Conservation (phyloP, 1,140 invertebrate species). For the Neodiprion pinetum region DNA sequence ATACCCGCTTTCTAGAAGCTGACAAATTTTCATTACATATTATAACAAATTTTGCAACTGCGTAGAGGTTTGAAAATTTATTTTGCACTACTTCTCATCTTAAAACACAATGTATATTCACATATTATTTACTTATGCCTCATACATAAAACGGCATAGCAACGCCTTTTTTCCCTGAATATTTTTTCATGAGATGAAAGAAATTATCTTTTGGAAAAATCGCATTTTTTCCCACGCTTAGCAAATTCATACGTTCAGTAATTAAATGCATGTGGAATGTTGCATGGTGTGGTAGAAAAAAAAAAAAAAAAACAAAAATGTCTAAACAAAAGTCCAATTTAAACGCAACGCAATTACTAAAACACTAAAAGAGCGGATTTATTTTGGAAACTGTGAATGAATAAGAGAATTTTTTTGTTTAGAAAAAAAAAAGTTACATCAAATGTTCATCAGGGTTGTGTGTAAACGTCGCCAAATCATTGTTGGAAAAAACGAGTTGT, state of each 20-base stretch:
- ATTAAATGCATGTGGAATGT: background rate
- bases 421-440: background rate
- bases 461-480: background rate
- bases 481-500: background rate
- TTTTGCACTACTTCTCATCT: background rate
- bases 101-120: background rate
- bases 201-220: background rate
- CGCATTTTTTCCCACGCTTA: background rate
- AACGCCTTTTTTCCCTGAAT: too few relatives aligned
- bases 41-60: background rate
- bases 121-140: background rate
- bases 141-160: too few relatives aligned
- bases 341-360: background rate
- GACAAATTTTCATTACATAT: background rate
- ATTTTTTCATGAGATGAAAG: too few relatives aligned
- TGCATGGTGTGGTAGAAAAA: background rate
- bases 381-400: background rate
- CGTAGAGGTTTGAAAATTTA: background rate
- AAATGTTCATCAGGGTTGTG: background rate
- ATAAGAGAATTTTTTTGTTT: background rate
- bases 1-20: background rate
- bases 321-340: background rate
- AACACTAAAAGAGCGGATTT: background rate
- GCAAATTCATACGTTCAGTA: background rate
- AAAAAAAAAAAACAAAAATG: too few relatives aligned